Percentiles rank a stretch among this genome's conserved stretches.
Conservation (phyloP, 2,113 vertebrate species). For the Danionella cerebrum region DNA sequence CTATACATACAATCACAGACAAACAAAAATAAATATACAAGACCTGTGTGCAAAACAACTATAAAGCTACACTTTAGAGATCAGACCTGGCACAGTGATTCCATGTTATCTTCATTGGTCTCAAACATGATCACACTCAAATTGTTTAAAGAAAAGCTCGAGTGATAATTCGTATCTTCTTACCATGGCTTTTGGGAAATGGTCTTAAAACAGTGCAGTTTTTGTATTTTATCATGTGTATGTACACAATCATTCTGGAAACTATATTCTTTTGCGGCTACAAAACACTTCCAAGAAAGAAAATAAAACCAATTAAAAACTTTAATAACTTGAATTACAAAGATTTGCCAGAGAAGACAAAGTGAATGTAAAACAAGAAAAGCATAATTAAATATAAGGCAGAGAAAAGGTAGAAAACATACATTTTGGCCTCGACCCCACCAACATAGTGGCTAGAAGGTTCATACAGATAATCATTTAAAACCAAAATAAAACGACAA, state of each 20-base stretch:
- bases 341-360: conserved; percentile 44
- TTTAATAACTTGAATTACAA: conserved; percentile 43
- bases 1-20: neutral
- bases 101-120: neutral
- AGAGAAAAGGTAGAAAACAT: conserved; percentile 36
- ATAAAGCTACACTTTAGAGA: neutral
- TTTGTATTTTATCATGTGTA: neutral
- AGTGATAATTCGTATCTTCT: too few relatives aligned
- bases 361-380: conserved; percentile 13
- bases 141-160: neutral
- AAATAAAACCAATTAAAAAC: conserved; percentile 20
- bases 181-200: neutral
- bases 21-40: neutral
- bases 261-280: neutral
- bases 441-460: neutral
- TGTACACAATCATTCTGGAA: neutral
- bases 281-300: conserved; percentile 6
- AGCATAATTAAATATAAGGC: conserved; percentile 49
- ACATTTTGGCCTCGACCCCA: conserved; percentile 16
- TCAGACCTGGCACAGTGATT: conserved; percentile 16
- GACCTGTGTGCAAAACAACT: neutral
- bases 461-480: neutral
- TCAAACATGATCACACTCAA: neutral
- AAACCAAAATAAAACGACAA: conserved; percentile 2
- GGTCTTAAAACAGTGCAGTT: neutral